phyloP scores from a whole-genome alignment of 2,888 invertebrate species.

The Sceliomorpha sp. region DNA sequence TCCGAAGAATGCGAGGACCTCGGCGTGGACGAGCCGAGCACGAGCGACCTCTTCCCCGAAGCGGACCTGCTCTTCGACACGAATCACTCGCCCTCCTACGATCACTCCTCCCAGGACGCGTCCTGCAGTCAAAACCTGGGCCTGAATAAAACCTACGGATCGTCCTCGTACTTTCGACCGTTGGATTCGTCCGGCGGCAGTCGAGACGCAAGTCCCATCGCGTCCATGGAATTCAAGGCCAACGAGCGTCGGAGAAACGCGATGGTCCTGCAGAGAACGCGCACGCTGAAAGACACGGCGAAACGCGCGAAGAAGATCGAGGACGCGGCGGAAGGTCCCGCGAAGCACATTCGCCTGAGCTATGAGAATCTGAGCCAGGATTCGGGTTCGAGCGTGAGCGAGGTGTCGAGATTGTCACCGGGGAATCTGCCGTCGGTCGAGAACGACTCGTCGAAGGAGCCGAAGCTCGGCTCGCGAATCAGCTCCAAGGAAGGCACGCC shows the following conservation, averaged over 20 bases:
- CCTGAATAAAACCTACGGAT: slow-evolving; percentile 69
- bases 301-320: slow-evolving; percentile 58
- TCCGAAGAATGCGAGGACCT: slow-evolving; percentile 90
- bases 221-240: slow-evolving; percentile 69
- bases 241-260: slow-evolving; percentile 70
- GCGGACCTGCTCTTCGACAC: slow-evolving; percentile 87
- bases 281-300: slow-evolving; percentile 58
- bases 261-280: slow-evolving; percentile 55
- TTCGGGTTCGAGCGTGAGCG: slow-evolving; percentile 74
- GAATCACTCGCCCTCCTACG: slow-evolving; percentile 86
- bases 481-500: slow-evolving; percentile 75
- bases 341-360: slow-evolving; percentile 63
- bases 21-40: slow-evolving; percentile 90
- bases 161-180: slow-evolving; percentile 75
- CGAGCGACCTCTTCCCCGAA: slow-evolving; percentile 89
- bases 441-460: slow-evolving; percentile 53
- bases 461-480: slow-evolving; percentile 60
- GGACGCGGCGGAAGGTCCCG: slow-evolving; percentile 51
- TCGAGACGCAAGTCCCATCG: slow-evolving; percentile 80
- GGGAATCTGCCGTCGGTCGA: no score
- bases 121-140: slow-evolving; percentile 76
- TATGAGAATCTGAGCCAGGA: slow-evolving; percentile 74
- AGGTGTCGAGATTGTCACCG: slow-evolving; percentile 69
- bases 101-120: slow-evolving; percentile 82
- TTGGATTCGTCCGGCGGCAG: slow-evolving; percentile 79